Evolutionary conservation across 2,888 invertebrate genomes (phyloP), one percentile per base, ranked within the genome.

Genomic region (Panzeria rudis): DNA sequence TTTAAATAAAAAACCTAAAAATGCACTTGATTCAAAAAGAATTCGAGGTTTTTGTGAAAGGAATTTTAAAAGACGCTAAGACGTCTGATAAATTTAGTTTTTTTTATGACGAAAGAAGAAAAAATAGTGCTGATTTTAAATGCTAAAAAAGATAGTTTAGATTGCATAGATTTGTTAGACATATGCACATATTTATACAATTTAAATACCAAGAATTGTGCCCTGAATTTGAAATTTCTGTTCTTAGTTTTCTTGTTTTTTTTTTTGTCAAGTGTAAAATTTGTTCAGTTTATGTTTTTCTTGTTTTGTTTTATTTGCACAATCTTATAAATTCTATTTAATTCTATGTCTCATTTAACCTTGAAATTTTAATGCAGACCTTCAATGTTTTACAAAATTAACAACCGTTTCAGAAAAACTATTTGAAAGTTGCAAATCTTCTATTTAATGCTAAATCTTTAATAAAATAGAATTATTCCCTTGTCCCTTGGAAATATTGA

Each of bases 341-440:
- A 52, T 35, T 52, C 6, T 56, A 54, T 62, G 56, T 44, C 41
- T 54, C 20, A 29, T 76, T 64, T 73, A 61, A 73, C 72, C 72
- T 73, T 73, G 72, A 61, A 61, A 32, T 15, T 23, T 9, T 9
- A 47, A 59, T 56, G 1, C 3, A 9, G 3, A 32, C 15, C 20
- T 23, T 17, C 38, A 38, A 52, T 52, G 4, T 15, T 29, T 23
- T 64, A 35, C 17, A 47, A 38, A 25, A 32, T 20, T 13, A 32
- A 2, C 11, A 20, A 47, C 0, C 17, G 29, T 32, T 50, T 38
- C 15, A 50, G 20, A 50, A 50, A 50, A 50, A 2, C 50, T 7
- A 9, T 20, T 20, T 3, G 50, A 50, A 20, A 38, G 13, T 38
- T 38, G 35, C 8, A 35, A 35, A 35, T 35, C 7, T 8, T 35